phyloP scores from a whole-genome alignment of 2,797 vertebrate genomes.

The Tamandua tetradactyla region DNA sequence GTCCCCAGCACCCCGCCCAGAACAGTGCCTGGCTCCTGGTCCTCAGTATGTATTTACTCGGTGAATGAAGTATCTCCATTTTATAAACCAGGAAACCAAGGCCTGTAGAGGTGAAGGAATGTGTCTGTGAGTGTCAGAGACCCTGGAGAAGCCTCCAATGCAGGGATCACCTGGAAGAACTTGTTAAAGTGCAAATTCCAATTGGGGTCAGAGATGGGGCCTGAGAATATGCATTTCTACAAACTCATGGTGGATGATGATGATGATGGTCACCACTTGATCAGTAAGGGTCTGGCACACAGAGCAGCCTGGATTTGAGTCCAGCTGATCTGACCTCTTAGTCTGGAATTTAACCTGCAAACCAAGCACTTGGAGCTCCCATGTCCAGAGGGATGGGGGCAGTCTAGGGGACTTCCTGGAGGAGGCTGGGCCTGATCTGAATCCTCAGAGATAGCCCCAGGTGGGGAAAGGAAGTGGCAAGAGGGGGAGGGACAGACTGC shows the following conservation, averaged over 20 bases:
- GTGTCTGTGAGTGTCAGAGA: neutral
- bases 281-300: neutral
- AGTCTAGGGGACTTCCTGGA: neutral
- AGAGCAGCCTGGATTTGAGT: neutral
- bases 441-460: neutral
- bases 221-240: neutral
- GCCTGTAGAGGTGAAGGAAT: neutral
- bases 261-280: neutral
- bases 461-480: neutral
- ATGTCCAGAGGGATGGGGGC: neutral
- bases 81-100: neutral
- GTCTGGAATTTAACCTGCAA: neutral
- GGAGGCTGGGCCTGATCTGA: neutral
- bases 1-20: no score
- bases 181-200: neutral
- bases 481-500: neutral
- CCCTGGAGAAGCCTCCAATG: neutral
- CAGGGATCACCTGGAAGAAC: fast-evolving
- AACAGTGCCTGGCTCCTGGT: neutral
- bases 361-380: neutral
- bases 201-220: neutral
- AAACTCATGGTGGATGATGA: fast-evolving
- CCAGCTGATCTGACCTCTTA: neutral
- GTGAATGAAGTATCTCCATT: neutral
- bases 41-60: neutral